Percentiles rank a stretch among this genome's conserved stretches.
These are phyloP conservation scores for Hyles lineata DNA, from an alignment of 2,888 invertebrate genomes.

Conservation along the genomic window DNA sequence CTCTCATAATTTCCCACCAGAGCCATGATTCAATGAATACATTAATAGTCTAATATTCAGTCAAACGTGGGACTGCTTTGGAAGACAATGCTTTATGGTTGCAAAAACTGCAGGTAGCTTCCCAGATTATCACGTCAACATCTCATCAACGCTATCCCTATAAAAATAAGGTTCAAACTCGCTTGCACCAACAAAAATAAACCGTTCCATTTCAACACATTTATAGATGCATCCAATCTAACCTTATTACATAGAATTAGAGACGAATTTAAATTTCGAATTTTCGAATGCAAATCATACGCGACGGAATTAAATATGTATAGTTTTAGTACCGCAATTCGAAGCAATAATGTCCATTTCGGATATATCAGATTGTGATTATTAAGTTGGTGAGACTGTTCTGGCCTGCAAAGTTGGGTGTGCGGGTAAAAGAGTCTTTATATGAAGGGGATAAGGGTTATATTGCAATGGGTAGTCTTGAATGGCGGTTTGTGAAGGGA, in stretches of 20 bases:
- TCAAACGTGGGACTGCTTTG: background rate
- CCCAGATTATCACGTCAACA: conserved; percentile 9
- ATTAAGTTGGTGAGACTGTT: conserved; percentile 37
- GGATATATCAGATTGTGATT: conserved; percentile 27
- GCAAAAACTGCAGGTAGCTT: conserved; percentile 25
- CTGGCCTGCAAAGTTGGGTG: conserved; percentile 35
- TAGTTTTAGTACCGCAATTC: background rate
- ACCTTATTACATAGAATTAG: conserved; percentile 43
- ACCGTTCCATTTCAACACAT: conserved; percentile 31
- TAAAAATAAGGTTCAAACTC: conserved; percentile 31
- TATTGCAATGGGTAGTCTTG: background rate
- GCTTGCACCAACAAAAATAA: conserved; percentile 6
- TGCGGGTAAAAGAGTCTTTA: conserved; percentile 33
- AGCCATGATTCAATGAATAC: conserved; percentile 6
- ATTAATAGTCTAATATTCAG: conserved; percentile 15
- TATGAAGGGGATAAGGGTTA: conserved; percentile 6
- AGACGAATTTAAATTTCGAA: conserved; percentile 39
- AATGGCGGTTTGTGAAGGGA: conserved; percentile 48
- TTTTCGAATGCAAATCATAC: conserved; percentile 38
- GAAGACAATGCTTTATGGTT: conserved; percentile 5
- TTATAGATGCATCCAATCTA: conserved; percentile 42
- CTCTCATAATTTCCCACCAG: conserved; percentile 17
- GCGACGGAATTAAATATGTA: conserved; percentile 20
- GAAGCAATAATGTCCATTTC: conserved; percentile 31
- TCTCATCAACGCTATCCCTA: background rate